Base-by-base conservation (phyloP, 2,113 vertebrate genomes). In the Arvicanthis niloticus region DNA sequence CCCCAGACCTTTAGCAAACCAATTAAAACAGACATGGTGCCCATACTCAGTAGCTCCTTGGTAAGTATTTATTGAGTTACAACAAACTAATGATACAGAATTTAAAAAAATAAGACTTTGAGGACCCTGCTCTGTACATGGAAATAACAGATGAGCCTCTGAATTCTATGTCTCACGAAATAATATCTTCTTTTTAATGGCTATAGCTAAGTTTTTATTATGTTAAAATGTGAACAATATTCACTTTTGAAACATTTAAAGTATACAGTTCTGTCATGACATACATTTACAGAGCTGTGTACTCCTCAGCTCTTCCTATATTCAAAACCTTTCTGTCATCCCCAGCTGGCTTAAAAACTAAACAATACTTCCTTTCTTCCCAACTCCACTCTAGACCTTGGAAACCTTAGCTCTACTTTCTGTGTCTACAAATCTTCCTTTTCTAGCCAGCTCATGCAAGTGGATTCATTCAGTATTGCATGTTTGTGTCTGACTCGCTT, bases 181-280 rank as follows among this genome's bases (percentile, higher is more conserved):
- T 0, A 82, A 5, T 80, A 58, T 42, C 37, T 94, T 73, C 51
- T 56, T 68, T 86, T 91, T 88, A 29, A 90, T 48, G 51, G 10
- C 67, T 73, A 62, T 70, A 34, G 16, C 73, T 70, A 51, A 73
- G 51, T 93, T 89, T 85, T 93, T 58, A 91, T 51, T 89, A 42
- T 76, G 40, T 17, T 51, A 91, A 91, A 75, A 72, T 85, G 77
- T 78, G 48, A 3, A 51, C 72, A 94, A 65, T 73, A 48, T 81
- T 89, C 80, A 89, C 56, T 73, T 72, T 87, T 89, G 45, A 89
- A 86, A 17, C 58, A 86, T 75, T 91, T 93, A 16, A 60, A 86
- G 89, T 81, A 13, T 48, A 56, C 34, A 89, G 58, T 60, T 75
- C 65, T 92, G 40, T n/a, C 65, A 75, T 86, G 88, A 89, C 73